phyloP scores from a whole-genome alignment of 2,113 vertebrate species.

The Donacobius atricapilla region DNA sequence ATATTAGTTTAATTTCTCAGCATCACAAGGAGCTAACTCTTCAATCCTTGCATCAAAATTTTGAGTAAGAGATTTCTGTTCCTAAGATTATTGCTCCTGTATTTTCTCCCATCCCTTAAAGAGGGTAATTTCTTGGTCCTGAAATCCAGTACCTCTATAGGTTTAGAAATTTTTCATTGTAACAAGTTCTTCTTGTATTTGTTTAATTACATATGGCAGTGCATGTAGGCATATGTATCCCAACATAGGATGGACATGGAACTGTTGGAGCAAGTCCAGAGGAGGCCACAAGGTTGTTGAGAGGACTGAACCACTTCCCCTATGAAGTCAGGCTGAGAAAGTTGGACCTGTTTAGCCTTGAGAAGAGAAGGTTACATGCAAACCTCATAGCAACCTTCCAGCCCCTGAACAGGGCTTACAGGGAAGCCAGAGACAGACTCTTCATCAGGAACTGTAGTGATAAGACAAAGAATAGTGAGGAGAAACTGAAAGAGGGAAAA shows the following conservation, averaged over 20 bases:
- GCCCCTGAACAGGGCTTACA: background rate
- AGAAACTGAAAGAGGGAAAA: background rate
- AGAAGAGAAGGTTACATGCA: accelerated
- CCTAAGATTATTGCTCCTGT: background rate
- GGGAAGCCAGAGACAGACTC: background rate
- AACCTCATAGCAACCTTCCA: background rate
- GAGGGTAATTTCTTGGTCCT: background rate
- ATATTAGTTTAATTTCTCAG: background rate
- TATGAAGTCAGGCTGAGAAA: background rate
- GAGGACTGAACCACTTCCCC: background rate
- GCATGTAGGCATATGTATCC: background rate
- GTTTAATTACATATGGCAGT: background rate
- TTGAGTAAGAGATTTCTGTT: background rate
- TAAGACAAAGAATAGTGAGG: background rate
- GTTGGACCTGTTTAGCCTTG: background rate
- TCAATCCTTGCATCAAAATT: background rate
- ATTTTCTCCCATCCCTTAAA: background rate
- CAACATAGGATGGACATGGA: background rate
- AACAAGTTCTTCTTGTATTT: background rate
- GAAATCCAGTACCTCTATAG: background rate
- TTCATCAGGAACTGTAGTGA: background rate
- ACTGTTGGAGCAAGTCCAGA: background rate
- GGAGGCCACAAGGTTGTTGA: background rate
- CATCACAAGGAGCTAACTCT: background rate
- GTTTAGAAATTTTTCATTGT: accelerated